Conservation (phyloP, 2,113 vertebrate genomes). For the Grantiella picta region DNA sequence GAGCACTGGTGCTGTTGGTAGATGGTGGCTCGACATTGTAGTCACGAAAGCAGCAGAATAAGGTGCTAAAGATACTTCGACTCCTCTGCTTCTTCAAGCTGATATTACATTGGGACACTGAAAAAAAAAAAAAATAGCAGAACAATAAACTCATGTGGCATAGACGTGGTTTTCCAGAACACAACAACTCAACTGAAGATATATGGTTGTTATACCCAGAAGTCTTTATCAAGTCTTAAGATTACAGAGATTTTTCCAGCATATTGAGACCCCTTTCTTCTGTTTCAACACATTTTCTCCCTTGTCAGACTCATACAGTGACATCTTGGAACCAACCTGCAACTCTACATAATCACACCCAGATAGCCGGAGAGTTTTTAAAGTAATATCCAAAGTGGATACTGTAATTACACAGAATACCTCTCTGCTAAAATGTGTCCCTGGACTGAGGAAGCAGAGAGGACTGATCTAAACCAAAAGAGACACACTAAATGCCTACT, state of each 20-base stretch:
- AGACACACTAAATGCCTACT: background rate
- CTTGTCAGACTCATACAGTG: accelerated
- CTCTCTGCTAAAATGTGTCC: background rate
- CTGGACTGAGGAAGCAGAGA: background rate
- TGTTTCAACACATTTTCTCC: background rate
- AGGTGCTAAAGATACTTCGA: conserved; percentile 94
- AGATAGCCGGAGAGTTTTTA: background rate
- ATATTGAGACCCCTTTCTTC: background rate
- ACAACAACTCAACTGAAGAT: background rate
- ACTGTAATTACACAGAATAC: background rate
- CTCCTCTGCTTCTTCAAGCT: conserved; percentile 93
- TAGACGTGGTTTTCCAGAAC: background rate
- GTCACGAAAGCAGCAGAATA: conserved; percentile 98
- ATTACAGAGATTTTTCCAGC: background rate
- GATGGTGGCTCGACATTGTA: conserved; percentile 89
- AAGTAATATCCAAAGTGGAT: background rate
- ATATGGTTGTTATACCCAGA: background rate
- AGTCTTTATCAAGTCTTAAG: background rate
- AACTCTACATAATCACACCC: too few species aligned
- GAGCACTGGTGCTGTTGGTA: conserved; percentile 83
- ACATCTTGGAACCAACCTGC: background rate
- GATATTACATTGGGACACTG: conserved; percentile 87
- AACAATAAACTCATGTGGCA: background rate
- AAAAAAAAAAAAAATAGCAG: background rate
- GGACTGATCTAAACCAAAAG: background rate